These are phyloP conservation scores for Pseudococcus jackbeardsleyi DNA, from an alignment of 2,888 invertebrate species.

Conservation along the genomic window DNA sequence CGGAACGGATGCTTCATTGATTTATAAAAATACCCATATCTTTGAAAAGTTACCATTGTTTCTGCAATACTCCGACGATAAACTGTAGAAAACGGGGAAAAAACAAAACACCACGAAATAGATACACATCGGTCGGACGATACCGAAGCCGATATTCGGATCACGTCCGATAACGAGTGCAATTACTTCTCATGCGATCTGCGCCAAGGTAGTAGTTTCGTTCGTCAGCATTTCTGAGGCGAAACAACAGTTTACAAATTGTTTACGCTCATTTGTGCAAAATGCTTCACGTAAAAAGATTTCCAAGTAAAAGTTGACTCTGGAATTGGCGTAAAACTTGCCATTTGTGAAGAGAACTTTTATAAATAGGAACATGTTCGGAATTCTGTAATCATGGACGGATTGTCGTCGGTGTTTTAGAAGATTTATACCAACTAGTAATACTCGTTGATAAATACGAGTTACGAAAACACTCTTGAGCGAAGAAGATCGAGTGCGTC, in stretches of 20 bases:
- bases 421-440: background rate
- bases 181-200: slow-evolving; percentile 38
- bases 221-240: slow-evolving; percentile 21
- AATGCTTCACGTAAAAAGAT: slow-evolving; percentile 50
- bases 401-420: background rate
- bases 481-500: background rate
- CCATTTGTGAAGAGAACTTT: background rate
- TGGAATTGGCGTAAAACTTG: slow-evolving; percentile 15
- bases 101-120: slow-evolving; percentile 14
- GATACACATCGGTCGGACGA: background rate
- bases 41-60: background rate
- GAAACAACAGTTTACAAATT: slow-evolving; percentile 55
- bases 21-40: background rate
- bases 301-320: slow-evolving; percentile 14
- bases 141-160: background rate
- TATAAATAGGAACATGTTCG: slow-evolving; percentile 5
- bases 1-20: background rate
- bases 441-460: background rate
- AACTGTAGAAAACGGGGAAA: background rate
- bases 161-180: slow-evolving; percentile 18
- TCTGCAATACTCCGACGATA: background rate
- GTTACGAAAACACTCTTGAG: background rate
- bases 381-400: background rate
- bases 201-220: slow-evolving; percentile 7
- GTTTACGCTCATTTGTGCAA: slow-evolving; percentile 20